Conservation (phyloP, 2,888 invertebrate species). For the Patella depressa region DNA sequence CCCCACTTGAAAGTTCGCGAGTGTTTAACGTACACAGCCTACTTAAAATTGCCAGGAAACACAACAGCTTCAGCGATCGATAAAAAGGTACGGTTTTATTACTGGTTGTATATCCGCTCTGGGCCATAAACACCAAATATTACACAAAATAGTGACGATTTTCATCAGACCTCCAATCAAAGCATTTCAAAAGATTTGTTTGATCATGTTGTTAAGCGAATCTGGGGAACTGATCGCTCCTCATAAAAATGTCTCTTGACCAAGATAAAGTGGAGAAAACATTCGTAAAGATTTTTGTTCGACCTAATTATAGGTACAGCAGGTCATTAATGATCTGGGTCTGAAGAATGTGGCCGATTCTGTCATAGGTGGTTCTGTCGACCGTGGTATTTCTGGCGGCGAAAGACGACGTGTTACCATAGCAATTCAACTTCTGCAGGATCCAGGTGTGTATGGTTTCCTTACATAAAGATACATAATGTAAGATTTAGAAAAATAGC, state of each 20-base stretch:
- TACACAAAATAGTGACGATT: too few relatives aligned
- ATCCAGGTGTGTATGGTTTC: conserved; percentile 48
- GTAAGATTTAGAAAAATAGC: too few relatives aligned
- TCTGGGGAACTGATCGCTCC: too few relatives aligned
- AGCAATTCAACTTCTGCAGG: conserved; percentile 84
- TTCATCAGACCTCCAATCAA: too few relatives aligned
- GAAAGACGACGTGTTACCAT: conserved; percentile 92
- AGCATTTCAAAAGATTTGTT: too few relatives aligned
- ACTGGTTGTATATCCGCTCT: neutral
- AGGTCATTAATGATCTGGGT: conserved; percentile 87
- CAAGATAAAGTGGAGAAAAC: too few relatives aligned
- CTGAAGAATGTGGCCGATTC: conserved; percentile 87
- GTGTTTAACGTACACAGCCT: conserved; percentile 67
- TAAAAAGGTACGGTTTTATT: conserved; percentile 30
- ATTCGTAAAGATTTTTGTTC: too few relatives aligned
- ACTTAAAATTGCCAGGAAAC: conserved; percentile 66
- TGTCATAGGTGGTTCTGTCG: conserved; percentile 75
- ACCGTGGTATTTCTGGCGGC: conserved; percentile 87
- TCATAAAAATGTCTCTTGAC: too few relatives aligned
- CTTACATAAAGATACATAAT: neutral
- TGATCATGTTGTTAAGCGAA: too few relatives aligned
- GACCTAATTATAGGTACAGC: conserved; percentile 68
- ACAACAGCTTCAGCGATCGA: conserved; percentile 27
- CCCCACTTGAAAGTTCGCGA: conserved; percentile 91
- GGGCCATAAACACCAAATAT: too few relatives aligned